These are phyloP conservation scores for Eristalis pertinax DNA, from an alignment of 2,888 invertebrate species.

Conservation along the genomic window DNA sequence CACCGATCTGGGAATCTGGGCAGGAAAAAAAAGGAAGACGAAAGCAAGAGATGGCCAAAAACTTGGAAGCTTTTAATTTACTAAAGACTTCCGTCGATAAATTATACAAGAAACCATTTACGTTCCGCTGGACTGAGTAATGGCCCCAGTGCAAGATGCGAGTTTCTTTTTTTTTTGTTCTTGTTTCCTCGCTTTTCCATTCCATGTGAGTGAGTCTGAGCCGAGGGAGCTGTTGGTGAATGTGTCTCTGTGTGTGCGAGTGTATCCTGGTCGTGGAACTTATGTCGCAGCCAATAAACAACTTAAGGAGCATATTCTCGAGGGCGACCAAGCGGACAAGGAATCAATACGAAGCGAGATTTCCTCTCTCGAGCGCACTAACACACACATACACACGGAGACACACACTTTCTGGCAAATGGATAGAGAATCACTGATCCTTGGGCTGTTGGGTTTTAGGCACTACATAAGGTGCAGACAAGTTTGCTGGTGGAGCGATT, in stretches of 20 bases:
- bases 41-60: slow-evolving; percentile 56
- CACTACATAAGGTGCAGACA: slow-evolving; percentile 66
- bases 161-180: slow-evolving; percentile 27
- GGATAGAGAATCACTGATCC: slow-evolving; percentile 14
- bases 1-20: neutral
- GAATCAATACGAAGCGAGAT: slow-evolving; percentile 63
- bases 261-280: slow-evolving; percentile 47
- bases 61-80: slow-evolving; percentile 72
- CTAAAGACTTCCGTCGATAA: slow-evolving; percentile 72
- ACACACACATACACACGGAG: no score
- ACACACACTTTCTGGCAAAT: slow-evolving; percentile 11
- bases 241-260: neutral
- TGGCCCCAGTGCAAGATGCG: slow-evolving; percentile 68
- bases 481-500: slow-evolving; percentile 35
- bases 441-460: slow-evolving; percentile 34
- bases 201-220: neutral
- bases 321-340: slow-evolving; percentile 68
- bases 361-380: slow-evolving; percentile 1
- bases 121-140: slow-evolving; percentile 70
- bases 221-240: neutral
- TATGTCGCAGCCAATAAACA: slow-evolving; percentile 73
- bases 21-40: neutral
- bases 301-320: slow-evolving; percentile 69
- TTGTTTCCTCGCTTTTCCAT: slow-evolving; percentile 1
- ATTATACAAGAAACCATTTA: slow-evolving; percentile 71